phyloP scores from a whole-genome alignment of 2,113 vertebrate genomes.

The Mormoops blainvillei region DNA sequence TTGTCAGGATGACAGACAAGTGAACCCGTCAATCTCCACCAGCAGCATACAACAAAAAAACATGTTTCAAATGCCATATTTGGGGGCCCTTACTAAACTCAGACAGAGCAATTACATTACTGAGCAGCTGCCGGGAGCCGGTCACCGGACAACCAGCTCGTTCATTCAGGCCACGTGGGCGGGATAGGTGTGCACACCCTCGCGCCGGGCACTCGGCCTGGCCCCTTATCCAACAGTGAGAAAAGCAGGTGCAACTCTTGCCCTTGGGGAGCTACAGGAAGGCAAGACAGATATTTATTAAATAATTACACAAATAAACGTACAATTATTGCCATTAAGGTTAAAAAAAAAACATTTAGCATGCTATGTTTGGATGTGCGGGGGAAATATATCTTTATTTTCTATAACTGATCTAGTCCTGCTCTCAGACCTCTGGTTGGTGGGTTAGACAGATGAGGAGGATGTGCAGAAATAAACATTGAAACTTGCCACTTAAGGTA shows the following conservation, averaged over 20 bases:
- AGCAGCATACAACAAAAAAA: background rate
- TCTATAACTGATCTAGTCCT: background rate
- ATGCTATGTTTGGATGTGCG: background rate
- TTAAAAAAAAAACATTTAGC: background rate
- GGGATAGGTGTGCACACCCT: accelerated
- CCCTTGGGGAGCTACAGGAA: background rate
- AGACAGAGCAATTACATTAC: background rate
- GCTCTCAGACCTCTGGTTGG: background rate
- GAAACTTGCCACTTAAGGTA: background rate
- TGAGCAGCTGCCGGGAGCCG: background rate
- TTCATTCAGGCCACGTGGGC: no score
- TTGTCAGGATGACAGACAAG: background rate
- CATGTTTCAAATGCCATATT: background rate
- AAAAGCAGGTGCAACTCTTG: background rate
- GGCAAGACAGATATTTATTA: background rate
- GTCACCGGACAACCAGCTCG: background rate
- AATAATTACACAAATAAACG: background rate
- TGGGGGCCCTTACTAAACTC: no score
- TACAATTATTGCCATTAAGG: background rate
- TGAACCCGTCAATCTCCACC: background rate
- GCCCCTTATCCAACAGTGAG: background rate
- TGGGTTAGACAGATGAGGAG: background rate
- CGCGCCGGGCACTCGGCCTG: background rate
- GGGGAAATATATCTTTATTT: background rate
- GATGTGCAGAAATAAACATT: background rate